Evolutionary conservation across 2,113 vertebrate species (phyloP), one percentile per base, ranked within the genome.

Genomic region (Calcarius ornatus): DNA sequence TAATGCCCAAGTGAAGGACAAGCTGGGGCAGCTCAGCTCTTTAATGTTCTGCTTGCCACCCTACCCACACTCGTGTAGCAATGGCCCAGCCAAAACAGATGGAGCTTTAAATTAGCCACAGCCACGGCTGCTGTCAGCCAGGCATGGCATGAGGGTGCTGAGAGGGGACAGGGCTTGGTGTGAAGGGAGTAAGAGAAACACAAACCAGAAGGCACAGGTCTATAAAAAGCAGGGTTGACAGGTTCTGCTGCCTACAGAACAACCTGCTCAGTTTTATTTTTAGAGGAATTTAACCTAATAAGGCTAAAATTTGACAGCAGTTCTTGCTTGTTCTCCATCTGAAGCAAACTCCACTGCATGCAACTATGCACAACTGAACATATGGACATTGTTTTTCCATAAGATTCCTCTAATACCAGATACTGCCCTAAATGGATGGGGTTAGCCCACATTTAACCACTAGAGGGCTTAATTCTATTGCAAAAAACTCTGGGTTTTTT

Each of bases 221-320:
- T 61, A 79, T 93, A 76, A 91, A 93, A 94, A 90, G 81, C 43
- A 27, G 21, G 48, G 77, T 15, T 91, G 87, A 60, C 75, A 80
- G 75, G 73, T 90, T 90, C 81, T 94, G 60, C 90, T 81, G 90
- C 92, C 94, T 63, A 79, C 43, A 0, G 68, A 86, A 61, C 64
- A 61, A 83, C 89, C 89, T 92, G 95, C 5, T 86, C 16, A 1
- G 8, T 66, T 94, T 92, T 83, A 64, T 72, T 94, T 92, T 95
- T 84, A 78, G 82, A 51, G 38, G 37, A 61, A 79, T 72, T 92
- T 79, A 75, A 89, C 73, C 75, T 68, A 94, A 54, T 69, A 72
- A 84, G 45, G 25, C 37, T 70, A 5, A 56, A 54, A 38, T 61
- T 72, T 79, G 78, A 53, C 77, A 84, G 56, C 1, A 1, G 9